Percentiles rank a stretch among this genome's conserved stretches.
phyloP scores from a whole-genome alignment of 2,797 vertebrate genomes.

The Melanotaenia pygmaea region DNA sequence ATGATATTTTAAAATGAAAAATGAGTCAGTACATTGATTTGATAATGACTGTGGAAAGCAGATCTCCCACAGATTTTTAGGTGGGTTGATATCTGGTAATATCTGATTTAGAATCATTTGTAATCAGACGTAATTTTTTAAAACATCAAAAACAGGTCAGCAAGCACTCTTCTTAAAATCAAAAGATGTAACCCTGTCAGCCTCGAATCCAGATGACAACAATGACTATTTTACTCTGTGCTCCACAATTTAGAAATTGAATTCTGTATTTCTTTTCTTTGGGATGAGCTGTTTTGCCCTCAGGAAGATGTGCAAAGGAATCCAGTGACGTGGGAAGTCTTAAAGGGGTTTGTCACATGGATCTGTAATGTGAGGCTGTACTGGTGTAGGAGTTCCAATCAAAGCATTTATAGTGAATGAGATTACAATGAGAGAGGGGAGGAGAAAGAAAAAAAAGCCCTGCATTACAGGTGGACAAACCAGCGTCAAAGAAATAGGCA shows the following conservation, averaged over 20 bases:
- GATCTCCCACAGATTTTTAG: neutral
- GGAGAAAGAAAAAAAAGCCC: neutral
- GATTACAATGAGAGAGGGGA: neutral
- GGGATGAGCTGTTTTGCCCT: conserved; percentile 13
- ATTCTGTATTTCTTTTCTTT: conserved; percentile 13
- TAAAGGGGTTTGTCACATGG: conserved; percentile 37
- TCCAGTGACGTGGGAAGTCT: conserved; percentile 11
- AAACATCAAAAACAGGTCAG: neutral
- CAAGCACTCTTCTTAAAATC: neutral
- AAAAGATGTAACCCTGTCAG: neutral
- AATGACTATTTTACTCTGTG: neutral
- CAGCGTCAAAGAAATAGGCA: conserved; percentile 34
- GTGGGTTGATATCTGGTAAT: neutral
- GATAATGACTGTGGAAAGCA: neutral
- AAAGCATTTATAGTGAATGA: conserved; percentile 52
- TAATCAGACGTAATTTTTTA: neutral
- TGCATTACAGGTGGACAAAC: conserved; percentile 15
- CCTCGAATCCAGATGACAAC: neutral
- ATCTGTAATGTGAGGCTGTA: conserved; percentile 27
- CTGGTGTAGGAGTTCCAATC: conserved; percentile 49
- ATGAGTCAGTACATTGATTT: neutral
- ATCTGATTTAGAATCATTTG: neutral
- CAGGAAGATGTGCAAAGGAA: conserved; percentile 27
- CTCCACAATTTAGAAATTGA: conserved; percentile 6
- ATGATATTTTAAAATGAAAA: neutral